Percentiles rank a stretch among this genome's conserved stretches.
phyloP scores from a whole-genome alignment of 1,140 invertebrate genomes.

The Macrostomum lignano region DNA sequence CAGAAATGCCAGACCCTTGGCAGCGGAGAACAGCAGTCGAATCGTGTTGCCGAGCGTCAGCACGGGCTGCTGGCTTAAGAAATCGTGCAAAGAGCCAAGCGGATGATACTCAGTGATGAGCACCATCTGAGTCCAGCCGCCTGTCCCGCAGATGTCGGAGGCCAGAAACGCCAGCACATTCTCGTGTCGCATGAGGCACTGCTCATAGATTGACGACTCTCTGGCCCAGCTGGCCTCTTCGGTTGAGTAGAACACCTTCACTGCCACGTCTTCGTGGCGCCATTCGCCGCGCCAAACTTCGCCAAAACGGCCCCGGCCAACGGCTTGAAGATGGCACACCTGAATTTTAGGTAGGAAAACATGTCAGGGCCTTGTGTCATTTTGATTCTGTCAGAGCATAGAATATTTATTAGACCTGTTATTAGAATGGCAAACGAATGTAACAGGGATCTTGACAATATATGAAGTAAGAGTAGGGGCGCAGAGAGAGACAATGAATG shows the following conservation, averaged over 20 bases:
- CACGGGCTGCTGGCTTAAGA: slow-evolving; percentile 46
- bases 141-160: slow-evolving; percentile 13
- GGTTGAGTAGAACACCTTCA: slow-evolving; percentile 63
- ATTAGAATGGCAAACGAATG: no score
- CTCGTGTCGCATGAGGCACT: slow-evolving; percentile 60
- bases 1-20: slow-evolving; percentile 56
- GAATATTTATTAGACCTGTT: no score
- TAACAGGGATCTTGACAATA: no score
- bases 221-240: slow-evolving; percentile 60
- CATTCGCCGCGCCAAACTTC: slow-evolving; percentile 60
- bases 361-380: no score
- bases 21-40: slow-evolving; percentile 61
- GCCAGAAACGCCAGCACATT: slow-evolving; percentile 45
- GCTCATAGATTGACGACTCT: slow-evolving; percentile 69
- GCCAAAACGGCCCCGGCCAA: slow-evolving; percentile 60
- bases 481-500: no score
- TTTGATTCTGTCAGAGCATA: no score
- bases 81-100: slow-evolving; percentile 68
- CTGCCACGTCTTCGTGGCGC: slow-evolving; percentile 57
- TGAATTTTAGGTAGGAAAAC: no score
- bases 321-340: slow-evolving; percentile 5
- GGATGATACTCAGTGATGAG: slow-evolving; percentile 70
- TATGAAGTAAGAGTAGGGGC: no score
- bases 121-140: slow-evolving; percentile 42
- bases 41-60: slow-evolving; percentile 44